phyloP scores from a whole-genome alignment of 2,797 vertebrate species.

The Siniperca undulata region DNA sequence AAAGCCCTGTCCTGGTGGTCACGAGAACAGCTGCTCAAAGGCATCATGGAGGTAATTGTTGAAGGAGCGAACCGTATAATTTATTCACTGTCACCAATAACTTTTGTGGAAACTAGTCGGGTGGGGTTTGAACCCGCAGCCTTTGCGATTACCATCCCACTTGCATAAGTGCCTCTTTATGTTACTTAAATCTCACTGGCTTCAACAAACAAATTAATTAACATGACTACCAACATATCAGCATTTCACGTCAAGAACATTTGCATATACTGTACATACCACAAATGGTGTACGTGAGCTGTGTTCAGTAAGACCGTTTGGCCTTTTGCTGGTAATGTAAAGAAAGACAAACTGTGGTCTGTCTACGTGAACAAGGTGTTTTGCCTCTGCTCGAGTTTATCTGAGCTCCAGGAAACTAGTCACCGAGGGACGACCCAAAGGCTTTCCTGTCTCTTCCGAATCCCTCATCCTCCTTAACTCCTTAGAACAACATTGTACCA shows the following conservation, averaged over 20 bases:
- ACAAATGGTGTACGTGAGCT: not conserved
- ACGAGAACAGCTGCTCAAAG: not conserved
- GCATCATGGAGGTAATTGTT: too few species aligned
- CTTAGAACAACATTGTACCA: conserved; percentile 60
- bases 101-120: not conserved
- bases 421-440: conserved; percentile 46
- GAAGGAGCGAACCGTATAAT: not conserved
- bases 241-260: not conserved
- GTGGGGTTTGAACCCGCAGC: not conserved
- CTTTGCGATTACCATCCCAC: not conserved
- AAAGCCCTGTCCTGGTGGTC: not conserved
- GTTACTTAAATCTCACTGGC: not conserved
- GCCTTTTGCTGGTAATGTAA: not conserved
- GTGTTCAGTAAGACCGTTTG: not conserved
- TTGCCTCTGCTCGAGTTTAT: conserved; percentile 50
- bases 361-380: conserved; percentile 5
- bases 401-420: conserved; percentile 67
- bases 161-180: not conserved
- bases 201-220: not conserved
- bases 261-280: too few species aligned
- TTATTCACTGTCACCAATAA: not conserved
- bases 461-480: conserved; percentile 56
- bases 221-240: not conserved
- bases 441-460: conserved; percentile 65
- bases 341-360: not conserved